Percentiles rank a stretch among this genome's conserved stretches.
Conservation (phyloP, 2,888 invertebrate genomes). For the Buathra laborator region DNA sequence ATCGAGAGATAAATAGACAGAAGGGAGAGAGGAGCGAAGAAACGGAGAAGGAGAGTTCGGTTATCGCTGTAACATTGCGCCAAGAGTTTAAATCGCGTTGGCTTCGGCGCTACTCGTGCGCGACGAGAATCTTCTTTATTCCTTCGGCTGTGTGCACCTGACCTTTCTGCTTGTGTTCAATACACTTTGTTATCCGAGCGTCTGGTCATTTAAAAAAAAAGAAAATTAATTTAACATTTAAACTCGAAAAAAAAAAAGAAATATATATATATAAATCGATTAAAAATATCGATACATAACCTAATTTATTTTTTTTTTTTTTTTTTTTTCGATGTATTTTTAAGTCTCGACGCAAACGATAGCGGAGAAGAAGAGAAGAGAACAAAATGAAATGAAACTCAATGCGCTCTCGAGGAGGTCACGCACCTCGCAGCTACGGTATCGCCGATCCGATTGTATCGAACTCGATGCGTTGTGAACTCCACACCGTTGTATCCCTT, state of each 20-base stretch:
- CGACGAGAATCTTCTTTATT: slow-evolving; percentile 42
- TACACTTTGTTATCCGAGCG: not conserved
- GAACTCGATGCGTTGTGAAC: slow-evolving; percentile 40
- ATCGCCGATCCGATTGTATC: slow-evolving; percentile 63
- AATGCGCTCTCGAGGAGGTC: slow-evolving; percentile 29
- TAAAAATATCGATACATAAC: too few relatives aligned
- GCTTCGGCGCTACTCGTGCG: slow-evolving; percentile 53
- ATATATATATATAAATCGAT: too few relatives aligned
- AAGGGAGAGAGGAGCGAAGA: slow-evolving; percentile 14
- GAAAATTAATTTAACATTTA: too few relatives aligned
- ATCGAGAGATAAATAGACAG: not conserved
- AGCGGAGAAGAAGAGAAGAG: not conserved
- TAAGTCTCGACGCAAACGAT: not conserved
- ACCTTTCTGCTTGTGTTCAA: slow-evolving; percentile 43
- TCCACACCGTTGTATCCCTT: not conserved
- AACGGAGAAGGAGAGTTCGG: slow-evolving; percentile 5
- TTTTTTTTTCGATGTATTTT: not conserved
- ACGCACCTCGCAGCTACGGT: slow-evolving; percentile 49
- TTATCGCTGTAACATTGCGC: slow-evolving; percentile 46
- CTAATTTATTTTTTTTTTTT: too few relatives aligned
- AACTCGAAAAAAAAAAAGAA: too few relatives aligned
- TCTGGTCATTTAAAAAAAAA: too few relatives aligned
- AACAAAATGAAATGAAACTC: slow-evolving; percentile 20
- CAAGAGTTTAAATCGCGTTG: slow-evolving; percentile 59
- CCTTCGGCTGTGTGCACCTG: slow-evolving; percentile 49